These are phyloP conservation scores for Thymelicus sylvestris DNA, from an alignment of 2,888 invertebrate species.

Conservation along the genomic window DNA sequence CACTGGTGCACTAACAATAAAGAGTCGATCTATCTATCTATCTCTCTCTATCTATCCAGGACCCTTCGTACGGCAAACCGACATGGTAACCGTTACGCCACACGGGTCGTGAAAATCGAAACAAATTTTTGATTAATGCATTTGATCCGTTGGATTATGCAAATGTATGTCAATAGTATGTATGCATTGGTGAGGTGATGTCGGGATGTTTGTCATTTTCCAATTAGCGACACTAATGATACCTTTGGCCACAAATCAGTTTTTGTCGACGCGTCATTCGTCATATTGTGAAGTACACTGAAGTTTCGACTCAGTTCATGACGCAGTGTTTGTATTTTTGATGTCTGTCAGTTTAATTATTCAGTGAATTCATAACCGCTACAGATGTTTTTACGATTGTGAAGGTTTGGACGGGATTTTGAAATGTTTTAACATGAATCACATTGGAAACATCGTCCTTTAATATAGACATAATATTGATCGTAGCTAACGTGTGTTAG, in stretches of 20 bases:
- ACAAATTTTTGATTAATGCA: conserved; percentile 3
- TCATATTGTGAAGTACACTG: neutral
- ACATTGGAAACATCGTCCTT: neutral
- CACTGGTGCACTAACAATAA: too few relatives aligned
- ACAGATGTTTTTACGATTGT: conserved; percentile 3
- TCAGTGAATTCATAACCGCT: conserved; percentile 17
- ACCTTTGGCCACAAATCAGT: conserved; percentile 39
- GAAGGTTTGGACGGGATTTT: neutral
- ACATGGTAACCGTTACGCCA: too few relatives aligned
- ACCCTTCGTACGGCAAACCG: too few relatives aligned
- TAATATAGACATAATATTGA: too few relatives aligned
- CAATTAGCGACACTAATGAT: conserved; percentile 48
- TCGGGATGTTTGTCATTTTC: conserved; percentile 47
- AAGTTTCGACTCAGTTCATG: neutral
- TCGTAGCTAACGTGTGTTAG: too few relatives aligned
- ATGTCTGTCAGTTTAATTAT: conserved; percentile 12
- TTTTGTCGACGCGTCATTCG: neutral
- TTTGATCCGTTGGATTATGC: conserved; percentile 12
- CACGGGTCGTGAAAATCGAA: neutral
- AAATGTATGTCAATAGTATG: conserved; percentile 15
- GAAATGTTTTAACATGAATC: neutral
- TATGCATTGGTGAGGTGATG: conserved; percentile 21
- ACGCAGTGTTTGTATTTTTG: conserved; percentile 3
- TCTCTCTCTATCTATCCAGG: too few relatives aligned
- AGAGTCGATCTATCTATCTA: too few relatives aligned